These are phyloP conservation scores for Gallinago undulata DNA, from an alignment of 2,113 vertebrate species.

Conservation along the genomic window DNA sequence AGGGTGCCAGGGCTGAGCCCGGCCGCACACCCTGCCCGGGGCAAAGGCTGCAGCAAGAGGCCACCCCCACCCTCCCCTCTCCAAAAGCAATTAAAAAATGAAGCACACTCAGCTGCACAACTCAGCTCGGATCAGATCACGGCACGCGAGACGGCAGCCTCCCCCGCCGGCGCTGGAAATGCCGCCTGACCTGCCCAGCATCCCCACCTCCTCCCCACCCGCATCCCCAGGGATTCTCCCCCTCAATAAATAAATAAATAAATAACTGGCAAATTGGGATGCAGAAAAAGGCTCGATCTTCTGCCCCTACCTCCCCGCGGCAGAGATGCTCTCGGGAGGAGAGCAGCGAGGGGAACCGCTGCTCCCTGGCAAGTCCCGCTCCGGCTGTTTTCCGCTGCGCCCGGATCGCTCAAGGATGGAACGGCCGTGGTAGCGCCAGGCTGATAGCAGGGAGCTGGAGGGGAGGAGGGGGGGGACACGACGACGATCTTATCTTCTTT, in stretches of 20 bases:
- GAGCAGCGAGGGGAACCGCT: not conserved
- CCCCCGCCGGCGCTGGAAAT: not conserved
- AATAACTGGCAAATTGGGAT: not conserved
- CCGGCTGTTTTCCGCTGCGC: not conserved
- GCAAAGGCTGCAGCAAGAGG: not conserved
- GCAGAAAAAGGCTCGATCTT: not conserved
- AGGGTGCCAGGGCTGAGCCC: not conserved
- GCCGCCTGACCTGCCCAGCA: not conserved
- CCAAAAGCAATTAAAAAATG: constrained; percentile 58
- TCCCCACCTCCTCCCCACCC: not conserved
- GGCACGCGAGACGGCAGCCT: not conserved
- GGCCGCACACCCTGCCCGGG: not conserved
- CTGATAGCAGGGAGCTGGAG: not conserved
- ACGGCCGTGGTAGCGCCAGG: not conserved
- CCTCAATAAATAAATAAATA: not conserved
- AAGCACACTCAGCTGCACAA: constrained; percentile 56
- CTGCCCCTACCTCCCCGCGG: not conserved
- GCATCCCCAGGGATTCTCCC: rapidly evolving
- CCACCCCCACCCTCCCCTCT: not conserved
- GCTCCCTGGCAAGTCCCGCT: not conserved
- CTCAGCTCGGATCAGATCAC: constrained; percentile 41
- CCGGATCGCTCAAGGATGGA: not conserved
- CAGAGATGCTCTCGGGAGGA: not conserved
- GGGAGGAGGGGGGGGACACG: not conserved
- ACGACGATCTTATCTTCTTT: not conserved